phyloP scores from a whole-genome alignment of 2,888 invertebrate species.

The Teleogryllus oceanicus region DNA sequence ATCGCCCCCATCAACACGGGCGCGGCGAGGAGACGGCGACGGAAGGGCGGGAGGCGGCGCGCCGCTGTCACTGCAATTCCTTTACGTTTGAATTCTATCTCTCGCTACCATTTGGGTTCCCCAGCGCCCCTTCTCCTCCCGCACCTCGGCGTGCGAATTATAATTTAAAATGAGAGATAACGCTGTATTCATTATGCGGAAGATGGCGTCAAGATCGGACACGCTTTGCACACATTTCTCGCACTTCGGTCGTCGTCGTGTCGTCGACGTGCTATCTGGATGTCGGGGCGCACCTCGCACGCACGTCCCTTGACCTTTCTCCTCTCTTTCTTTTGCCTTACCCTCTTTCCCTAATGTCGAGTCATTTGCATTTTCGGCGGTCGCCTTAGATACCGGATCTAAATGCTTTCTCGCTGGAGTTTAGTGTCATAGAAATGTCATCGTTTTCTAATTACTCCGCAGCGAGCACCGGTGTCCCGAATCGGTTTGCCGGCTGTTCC shows the following conservation, averaged over 20 bases:
- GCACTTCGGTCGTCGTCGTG: no score
- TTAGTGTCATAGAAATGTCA: not conserved
- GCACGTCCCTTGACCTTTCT: not conserved
- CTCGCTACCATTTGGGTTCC: not conserved
- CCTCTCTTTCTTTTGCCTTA: not conserved
- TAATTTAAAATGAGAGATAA: slow-evolving; percentile 18
- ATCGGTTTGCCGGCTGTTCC: not conserved
- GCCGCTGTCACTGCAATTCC: not conserved
- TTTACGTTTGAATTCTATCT: slow-evolving; percentile 9
- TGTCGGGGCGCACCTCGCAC: no score
- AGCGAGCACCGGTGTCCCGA: not conserved
- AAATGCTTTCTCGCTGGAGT: not conserved
- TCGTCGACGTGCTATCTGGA: no score
- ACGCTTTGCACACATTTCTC: slow-evolving; percentile 2
- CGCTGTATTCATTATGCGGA: not conserved
- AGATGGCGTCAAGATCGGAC: not conserved
- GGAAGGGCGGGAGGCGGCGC: not conserved
- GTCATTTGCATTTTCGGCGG: slow-evolving; percentile 7
- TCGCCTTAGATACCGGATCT: not conserved
- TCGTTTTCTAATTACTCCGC: not conserved
- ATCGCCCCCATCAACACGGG: not conserved
- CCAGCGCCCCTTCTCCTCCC: not conserved
- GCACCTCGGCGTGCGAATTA: not conserved
- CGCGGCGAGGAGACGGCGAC: not conserved
- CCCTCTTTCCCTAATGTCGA: not conserved